These are phyloP conservation scores for Stenotaenia linearis DNA, from an alignment of 2,888 invertebrate genomes.

Conservation along the genomic window DNA sequence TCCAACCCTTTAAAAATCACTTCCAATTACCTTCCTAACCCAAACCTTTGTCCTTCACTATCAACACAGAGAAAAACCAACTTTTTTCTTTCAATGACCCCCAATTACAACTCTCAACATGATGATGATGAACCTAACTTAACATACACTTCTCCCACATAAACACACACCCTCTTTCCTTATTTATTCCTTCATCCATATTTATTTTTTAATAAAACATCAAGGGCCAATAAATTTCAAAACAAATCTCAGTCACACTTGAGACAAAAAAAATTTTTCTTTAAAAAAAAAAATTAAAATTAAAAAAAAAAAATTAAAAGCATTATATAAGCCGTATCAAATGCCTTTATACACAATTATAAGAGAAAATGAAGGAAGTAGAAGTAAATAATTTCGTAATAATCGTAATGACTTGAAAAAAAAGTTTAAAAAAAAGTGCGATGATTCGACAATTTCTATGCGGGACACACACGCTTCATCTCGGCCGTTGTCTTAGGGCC, in stretches of 20 bases:
- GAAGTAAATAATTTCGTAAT: background rate
- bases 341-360: background rate
- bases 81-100: background rate
- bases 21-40: no score
- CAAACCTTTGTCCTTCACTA: no score
- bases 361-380: background rate
- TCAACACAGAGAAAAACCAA: no score
- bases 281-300: no score
- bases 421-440: background rate
- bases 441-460: slow-evolving; percentile 19
- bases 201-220: background rate
- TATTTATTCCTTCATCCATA: background rate
- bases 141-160: background rate
- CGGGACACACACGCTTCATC: slow-evolving; percentile 1
- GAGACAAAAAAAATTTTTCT: background rate
- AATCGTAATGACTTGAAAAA: background rate
- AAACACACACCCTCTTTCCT: background rate
- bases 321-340: background rate
- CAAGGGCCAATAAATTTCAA: background rate
- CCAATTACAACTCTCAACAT: background rate
- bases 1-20: no score
- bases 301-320: background rate
- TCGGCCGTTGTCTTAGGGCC: background rate
- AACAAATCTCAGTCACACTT: background rate
- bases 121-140: background rate